These are phyloP conservation scores for Patiria miniata DNA, from an alignment of 35 echinoderm and acorn worm genomes.

Conservation along the genomic window DNA sequence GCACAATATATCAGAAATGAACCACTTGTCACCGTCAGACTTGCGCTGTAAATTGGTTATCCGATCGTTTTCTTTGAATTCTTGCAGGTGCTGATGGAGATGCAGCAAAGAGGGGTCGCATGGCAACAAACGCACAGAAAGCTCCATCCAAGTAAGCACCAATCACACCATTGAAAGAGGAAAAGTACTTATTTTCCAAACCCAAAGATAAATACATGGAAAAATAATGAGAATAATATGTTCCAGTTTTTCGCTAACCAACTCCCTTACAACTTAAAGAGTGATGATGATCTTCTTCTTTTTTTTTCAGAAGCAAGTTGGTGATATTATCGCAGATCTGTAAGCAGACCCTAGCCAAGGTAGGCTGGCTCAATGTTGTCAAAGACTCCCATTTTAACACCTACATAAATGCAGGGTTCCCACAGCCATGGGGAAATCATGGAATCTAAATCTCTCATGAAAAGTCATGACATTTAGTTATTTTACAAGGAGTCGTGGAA, in stretches of 20 bases:
- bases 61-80: background rate
- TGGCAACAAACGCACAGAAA: constrained; percentile 87
- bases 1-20: no score
- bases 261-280: no score
- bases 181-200: background rate
- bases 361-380: no score
- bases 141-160: constrained; percentile 65
- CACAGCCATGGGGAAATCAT: no score
- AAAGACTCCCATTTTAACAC: no score
- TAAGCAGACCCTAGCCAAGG: constrained; percentile 94
- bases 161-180: background rate
- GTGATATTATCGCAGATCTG: constrained; percentile 88
- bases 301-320: constrained; percentile 71
- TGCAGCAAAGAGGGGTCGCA: constrained; percentile 73
- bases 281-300: background rate
- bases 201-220: background rate
- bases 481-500: no score
- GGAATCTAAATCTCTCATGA: no score
- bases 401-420: no score
- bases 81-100: constrained; percentile 70
- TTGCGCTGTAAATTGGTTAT: no score
- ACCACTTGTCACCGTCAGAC: no score
- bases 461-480: no score
- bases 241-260: background rate
- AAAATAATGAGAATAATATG: background rate